Percentiles rank a stretch among this genome's conserved stretches.
phyloP scores from a whole-genome alignment of 1,140 invertebrate genomes.

The Zaprionus nigranus region DNA sequence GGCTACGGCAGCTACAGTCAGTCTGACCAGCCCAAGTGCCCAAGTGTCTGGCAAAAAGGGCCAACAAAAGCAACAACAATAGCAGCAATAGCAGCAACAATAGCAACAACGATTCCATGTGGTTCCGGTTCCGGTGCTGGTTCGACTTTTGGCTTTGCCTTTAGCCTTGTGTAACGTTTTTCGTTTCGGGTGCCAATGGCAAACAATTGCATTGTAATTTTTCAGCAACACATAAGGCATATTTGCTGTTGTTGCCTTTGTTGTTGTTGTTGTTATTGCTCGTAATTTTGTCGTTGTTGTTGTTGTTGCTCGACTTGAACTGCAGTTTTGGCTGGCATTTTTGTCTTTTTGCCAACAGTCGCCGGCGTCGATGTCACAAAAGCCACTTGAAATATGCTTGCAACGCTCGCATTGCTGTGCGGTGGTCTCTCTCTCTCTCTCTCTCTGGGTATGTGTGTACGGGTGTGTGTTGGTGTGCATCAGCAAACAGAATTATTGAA shows the following conservation, averaged over 20 bases:
- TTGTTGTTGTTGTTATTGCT: conserved; percentile 4
- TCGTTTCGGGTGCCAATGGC: conserved; percentile 40
- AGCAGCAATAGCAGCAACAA: background rate
- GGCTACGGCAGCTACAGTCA: background rate
- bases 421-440: background rate
- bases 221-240: conserved; percentile 41
- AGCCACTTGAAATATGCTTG: conserved; percentile 78
- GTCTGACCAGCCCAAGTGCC: background rate
- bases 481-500: conserved; percentile 81
- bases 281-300: conserved; percentile 6
- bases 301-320: conserved; percentile 27
- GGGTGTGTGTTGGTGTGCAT: conserved; percentile 23
- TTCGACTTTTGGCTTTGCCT: conserved; percentile 41
- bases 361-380: conserved; percentile 69
- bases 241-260: conserved; percentile 32
- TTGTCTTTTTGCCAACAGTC: conserved; percentile 65
- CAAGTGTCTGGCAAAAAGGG: background rate
- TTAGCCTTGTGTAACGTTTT: conserved; percentile 12
- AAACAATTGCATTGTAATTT: conserved; percentile 78
- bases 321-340: conserved; percentile 57
- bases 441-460: conserved; percentile 16
- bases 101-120: background rate
- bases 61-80: background rate
- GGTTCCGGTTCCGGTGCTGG: conserved; percentile 24
- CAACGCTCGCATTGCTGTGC: conserved; percentile 31